Conservation (phyloP, 2,888 invertebrate species). For the Athripsodes cinereus region DNA sequence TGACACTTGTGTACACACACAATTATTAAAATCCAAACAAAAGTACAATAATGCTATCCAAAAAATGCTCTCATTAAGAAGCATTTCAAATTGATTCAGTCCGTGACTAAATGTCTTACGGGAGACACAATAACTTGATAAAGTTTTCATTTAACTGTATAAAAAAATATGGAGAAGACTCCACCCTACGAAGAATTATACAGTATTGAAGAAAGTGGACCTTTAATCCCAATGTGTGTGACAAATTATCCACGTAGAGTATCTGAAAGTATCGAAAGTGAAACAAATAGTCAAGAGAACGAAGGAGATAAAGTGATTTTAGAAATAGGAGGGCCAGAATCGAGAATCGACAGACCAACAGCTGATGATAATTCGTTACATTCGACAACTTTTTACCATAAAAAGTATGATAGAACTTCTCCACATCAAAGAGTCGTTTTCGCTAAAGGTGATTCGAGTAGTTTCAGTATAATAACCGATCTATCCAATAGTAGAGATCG, state of each 20-base stretch:
- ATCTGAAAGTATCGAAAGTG: slow-evolving; percentile 22
- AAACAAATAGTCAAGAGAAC: slow-evolving; percentile 31
- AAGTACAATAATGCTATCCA: slow-evolving; percentile 13
- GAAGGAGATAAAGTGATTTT: slow-evolving; percentile 43
- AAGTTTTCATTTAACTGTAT: background rate
- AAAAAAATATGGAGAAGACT: slow-evolving; percentile 5
- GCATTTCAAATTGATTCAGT: slow-evolving; percentile 23
- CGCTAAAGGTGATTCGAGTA: slow-evolving; percentile 19
- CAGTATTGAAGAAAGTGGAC: slow-evolving; percentile 14
- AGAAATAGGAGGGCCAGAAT: slow-evolving; percentile 47
- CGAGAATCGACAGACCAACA: slow-evolving; percentile 29
- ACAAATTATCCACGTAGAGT: slow-evolving; percentile 24
- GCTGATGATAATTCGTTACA: too few species aligned
- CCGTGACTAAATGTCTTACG: slow-evolving; percentile 21
- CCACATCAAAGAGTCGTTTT: slow-evolving; percentile 38
- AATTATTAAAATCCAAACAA: too few species aligned
- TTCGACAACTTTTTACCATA: slow-evolving; percentile 48
- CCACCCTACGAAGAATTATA: slow-evolving; percentile 15
- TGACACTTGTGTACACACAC: slow-evolving; percentile 48
- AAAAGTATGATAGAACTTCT: slow-evolving; percentile 49
- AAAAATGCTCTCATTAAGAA: slow-evolving; percentile 11
- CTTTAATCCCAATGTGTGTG: slow-evolving; percentile 20
- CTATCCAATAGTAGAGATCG: slow-evolving; percentile 15
- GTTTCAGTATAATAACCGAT: slow-evolving; percentile 8
- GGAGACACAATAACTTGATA: slow-evolving; percentile 11